Evolutionary conservation across 2,888 invertebrate species (phyloP).

Genomic region (Amiota mariae): DNA sequence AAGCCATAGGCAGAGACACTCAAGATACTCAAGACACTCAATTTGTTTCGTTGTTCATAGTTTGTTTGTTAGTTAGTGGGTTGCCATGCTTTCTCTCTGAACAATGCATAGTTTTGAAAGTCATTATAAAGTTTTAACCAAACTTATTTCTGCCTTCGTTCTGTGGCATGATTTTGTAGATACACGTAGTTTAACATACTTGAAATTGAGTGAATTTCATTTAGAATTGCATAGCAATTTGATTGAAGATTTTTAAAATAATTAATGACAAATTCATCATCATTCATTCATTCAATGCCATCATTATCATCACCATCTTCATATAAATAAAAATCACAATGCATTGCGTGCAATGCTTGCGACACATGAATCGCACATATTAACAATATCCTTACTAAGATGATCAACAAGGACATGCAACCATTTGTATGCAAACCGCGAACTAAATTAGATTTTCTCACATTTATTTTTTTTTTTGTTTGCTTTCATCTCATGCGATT

Average conservation of each 20-base stretch:
- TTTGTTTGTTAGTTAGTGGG: not conserved
- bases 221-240: conserved; percentile 19
- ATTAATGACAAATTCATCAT: conserved; percentile 46
- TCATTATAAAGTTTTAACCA: conserved; percentile 68
- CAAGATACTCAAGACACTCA: not conserved
- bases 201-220: conserved; percentile 50
- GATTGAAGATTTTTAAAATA: conserved; percentile 13
- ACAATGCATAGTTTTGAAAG: conserved; percentile 64
- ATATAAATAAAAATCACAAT: too few relatives aligned
- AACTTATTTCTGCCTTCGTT: conserved; percentile 49
- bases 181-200: conserved; percentile 68
- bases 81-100: too few relatives aligned
- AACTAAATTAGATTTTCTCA: conserved; percentile 69
- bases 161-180: conserved; percentile 44
- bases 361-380: not conserved
- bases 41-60: too few relatives aligned
- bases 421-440: conserved; percentile 71
- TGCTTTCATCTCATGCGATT: conserved; percentile 61
- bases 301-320: not conserved
- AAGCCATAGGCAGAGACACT: not conserved
- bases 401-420: not conserved
- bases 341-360: conserved; percentile 14
- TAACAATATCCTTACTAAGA: not conserved
- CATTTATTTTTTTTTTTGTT: conserved; percentile 62
- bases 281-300: conserved; percentile 51